Evolutionary conservation across 2,888 invertebrate genomes (phyloP).

Genomic region (Torymus auratus): DNA sequence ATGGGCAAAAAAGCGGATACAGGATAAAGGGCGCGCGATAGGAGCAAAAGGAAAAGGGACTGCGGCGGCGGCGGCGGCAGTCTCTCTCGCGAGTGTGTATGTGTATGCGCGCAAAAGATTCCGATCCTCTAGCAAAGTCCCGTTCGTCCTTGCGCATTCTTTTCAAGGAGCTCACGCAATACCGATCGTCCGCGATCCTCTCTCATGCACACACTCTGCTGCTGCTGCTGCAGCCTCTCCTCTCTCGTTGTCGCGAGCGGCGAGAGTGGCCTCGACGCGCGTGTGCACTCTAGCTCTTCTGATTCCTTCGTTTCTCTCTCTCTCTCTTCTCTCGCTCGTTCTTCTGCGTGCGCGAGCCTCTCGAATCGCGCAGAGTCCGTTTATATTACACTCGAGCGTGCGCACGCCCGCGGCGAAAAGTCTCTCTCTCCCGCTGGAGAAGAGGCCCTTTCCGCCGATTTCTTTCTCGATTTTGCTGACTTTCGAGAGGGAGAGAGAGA

Average conservation of each 20-base stretch:
- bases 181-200: conserved; percentile 2
- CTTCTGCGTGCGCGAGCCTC: neutral
- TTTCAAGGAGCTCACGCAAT: conserved; percentile 47
- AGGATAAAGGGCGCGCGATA: conserved; percentile 18
- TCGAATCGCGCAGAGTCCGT: neutral
- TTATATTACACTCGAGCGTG: no score
- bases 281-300: neutral
- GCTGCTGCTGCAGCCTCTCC: no score
- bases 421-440: neutral
- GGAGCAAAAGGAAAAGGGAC: neutral
- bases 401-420: neutral
- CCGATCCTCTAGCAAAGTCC: conserved; percentile 38
- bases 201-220: no score
- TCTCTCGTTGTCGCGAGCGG: neutral
- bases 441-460: neutral
- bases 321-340: neutral
- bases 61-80: neutral
- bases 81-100: neutral
- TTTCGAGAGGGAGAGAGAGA: conserved; percentile 4
- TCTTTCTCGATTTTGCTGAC: conserved; percentile 16
- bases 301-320: neutral
- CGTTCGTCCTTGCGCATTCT: conserved; percentile 54
- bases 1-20: conserved; percentile 26
- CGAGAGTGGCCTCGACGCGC: neutral
- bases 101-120: conserved; percentile 19